Base-by-base conservation (phyloP, 2,888 invertebrate genomes). In the Notodonta dromedarius region DNA sequence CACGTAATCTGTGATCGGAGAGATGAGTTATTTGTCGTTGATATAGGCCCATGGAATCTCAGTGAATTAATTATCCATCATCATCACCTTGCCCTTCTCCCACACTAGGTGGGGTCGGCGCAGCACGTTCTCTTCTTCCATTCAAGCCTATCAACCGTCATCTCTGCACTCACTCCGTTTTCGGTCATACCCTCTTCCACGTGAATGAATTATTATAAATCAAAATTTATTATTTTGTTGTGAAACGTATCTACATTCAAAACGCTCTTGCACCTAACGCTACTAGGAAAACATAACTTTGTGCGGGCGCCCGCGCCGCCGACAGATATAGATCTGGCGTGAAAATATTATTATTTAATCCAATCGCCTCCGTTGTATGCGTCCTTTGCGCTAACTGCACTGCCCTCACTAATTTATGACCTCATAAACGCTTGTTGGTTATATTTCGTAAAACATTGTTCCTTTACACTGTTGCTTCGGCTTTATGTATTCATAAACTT, bases 311-410 rank as follows among this genome's bases (percentile, higher is more conserved):
- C 24, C 24, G 24, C 24, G 24, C 24, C 24, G 35, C 40, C 59
- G 50, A 56, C 58, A 12, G 57, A 65, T 60, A 53, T 57, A 62
- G 57, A 59, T 57, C 52, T 55, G 24, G 46, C 57, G 52, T 61
- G 54, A 57, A 61, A 57, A 61, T 61, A 35, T 59, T 24, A n/a
- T n/a, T 50, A 59, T 53, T 60, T 57, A 53, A 59, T 55, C 55
- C 57, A 51, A 59, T 42, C 48, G 52, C 56, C 24, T 24, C 40
- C 55, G n/a, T 11, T 56, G 52, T 39, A 54, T 44, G 42, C 11
- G 44, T 51, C 44, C 42, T 35, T 40, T 11, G 54, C 65, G 67
- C 59, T 60, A 60, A 57, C 58, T 57, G 61, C 58, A 57, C 50
- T 42, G 61, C 52, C 61, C 13, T 1, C 42, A 11, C 58, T 13